Evolutionary conservation across 2,113 vertebrate genomes (phyloP).

Genomic region (Hemibagrus wyckioides): DNA sequence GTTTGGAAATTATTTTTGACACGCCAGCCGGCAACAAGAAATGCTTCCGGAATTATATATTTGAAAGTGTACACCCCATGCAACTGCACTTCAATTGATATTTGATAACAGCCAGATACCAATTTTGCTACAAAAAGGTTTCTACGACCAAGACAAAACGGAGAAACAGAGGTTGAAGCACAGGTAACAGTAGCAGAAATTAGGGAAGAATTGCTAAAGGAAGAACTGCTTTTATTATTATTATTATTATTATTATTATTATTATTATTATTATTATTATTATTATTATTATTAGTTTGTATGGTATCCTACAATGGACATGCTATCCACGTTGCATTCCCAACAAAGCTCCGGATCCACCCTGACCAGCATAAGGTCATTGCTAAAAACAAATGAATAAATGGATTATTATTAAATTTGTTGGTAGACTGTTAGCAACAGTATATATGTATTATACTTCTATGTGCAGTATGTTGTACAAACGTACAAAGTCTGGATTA

Average conservation of each 20-base stretch:
- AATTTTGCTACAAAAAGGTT: conserved; percentile 79
- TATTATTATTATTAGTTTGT: neutral
- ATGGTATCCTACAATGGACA: neutral
- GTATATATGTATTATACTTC: neutral
- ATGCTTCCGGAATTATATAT: conserved; percentile 60
- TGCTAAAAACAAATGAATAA: neutral
- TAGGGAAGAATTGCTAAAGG: neutral
- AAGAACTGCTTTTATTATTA: neutral
- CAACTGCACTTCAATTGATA: conserved; percentile 71
- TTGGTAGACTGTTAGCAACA: neutral
- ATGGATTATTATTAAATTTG: neutral
- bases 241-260: neutral
- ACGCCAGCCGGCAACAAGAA: conserved; percentile 56
- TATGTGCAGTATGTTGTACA: neutral
- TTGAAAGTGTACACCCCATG: conserved; percentile 58
- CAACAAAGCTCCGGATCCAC: neutral
- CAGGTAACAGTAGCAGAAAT: neutral
- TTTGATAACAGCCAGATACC: conserved; percentile 73
- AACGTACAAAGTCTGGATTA: neutral
- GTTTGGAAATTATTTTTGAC: conserved; percentile 72
- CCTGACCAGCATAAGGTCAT: neutral
- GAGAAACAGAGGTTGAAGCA: conserved; percentile 48
- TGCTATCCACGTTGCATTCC: neutral
- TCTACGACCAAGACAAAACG: conserved; percentile 72
- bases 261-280: conserved; percentile 27